phyloP scores from a whole-genome alignment of 2,113 vertebrate species.

The Oryzias curvinotus region DNA sequence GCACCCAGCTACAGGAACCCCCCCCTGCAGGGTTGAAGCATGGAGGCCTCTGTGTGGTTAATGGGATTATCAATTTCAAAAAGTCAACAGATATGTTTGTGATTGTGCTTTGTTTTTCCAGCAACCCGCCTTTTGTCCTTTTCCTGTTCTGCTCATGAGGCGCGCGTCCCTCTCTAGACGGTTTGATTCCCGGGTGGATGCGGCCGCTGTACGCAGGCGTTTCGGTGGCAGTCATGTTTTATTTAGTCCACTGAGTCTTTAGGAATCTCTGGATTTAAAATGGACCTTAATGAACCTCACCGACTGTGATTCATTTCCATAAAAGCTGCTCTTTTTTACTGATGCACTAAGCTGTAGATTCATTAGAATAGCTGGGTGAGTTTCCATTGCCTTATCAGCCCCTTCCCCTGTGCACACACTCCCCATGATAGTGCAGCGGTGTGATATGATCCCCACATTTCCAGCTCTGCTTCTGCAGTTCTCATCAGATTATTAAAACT shows the following conservation, averaged over 20 bases:
- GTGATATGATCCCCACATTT: conserved; percentile 53
- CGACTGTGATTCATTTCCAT: conserved; percentile 36
- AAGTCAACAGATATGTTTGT: conserved; percentile 30
- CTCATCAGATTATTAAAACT: conserved; percentile 58
- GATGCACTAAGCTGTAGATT: conserved; percentile 35
- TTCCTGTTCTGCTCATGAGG: conserved; percentile 25
- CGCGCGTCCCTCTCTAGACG: conserved; percentile 13
- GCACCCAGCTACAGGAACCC: not conserved
- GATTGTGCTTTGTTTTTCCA: conserved; percentile 19
- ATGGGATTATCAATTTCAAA: conserved; percentile 41
- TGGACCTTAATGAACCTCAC: conserved; percentile 26
- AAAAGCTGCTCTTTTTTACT: conserved; percentile 25
- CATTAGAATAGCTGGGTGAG: conserved; percentile 55
- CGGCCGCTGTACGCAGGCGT: not conserved
- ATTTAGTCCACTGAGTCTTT: conserved; percentile 7
- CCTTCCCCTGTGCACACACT: conserved; percentile 10
- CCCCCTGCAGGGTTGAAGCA: conserved; percentile 2
- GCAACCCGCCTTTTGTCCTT: conserved; percentile 17
- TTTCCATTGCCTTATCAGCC: conserved; percentile 58
- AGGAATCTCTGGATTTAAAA: conserved; percentile 22
- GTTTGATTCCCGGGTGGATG: too few species aligned
- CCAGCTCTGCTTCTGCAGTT: conserved; percentile 36
- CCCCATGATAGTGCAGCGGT: conserved; percentile 38
- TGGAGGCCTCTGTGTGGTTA: conserved; percentile 19
- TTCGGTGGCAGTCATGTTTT: not conserved